Evolutionary conservation across 1,140 invertebrate genomes (phyloP).

Genomic region (Nasonia vitripennis): DNA sequence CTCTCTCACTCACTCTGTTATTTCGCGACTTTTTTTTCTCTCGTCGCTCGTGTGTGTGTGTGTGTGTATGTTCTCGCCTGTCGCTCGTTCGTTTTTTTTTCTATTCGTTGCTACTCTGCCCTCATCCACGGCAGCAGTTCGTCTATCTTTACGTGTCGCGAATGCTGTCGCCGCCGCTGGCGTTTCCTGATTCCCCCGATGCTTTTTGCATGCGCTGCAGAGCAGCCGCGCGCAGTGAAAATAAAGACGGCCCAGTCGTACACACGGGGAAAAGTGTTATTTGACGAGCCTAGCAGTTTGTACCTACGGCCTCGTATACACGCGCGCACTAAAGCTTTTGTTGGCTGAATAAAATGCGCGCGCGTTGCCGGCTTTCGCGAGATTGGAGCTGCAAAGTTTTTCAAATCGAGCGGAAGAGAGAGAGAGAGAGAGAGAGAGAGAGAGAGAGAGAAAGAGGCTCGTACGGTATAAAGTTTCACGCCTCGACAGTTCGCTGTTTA

Average conservation of each 20-base stretch:
- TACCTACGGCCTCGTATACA: too few relatives aligned
- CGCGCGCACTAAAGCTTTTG: too few relatives aligned
- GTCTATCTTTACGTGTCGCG: not conserved
- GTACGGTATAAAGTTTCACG: too few relatives aligned
- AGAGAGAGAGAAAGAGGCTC: too few relatives aligned
- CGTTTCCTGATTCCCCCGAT: not conserved
- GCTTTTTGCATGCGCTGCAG: not conserved
- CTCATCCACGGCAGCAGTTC: not conserved
- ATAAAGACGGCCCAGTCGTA: not conserved
- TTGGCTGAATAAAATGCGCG: too few relatives aligned
- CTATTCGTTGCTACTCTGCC: not conserved
- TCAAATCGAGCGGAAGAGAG: too few relatives aligned
- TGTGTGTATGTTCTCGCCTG: not conserved
- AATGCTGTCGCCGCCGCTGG: not conserved
- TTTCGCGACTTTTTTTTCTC: not conserved
- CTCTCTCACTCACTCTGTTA: constrained; percentile 1
- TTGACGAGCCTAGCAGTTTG: too few relatives aligned
- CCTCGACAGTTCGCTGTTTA: too few relatives aligned
- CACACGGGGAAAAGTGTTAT: too few relatives aligned
- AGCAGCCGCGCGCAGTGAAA: not conserved
- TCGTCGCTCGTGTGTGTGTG: not conserved
- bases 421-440: too few relatives aligned
- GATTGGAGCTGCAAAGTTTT: too few relatives aligned
- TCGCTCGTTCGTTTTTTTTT: not conserved
- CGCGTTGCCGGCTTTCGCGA: too few relatives aligned